Conservation (phyloP, 2,888 invertebrate genomes). For the Tachina grossa region DNA sequence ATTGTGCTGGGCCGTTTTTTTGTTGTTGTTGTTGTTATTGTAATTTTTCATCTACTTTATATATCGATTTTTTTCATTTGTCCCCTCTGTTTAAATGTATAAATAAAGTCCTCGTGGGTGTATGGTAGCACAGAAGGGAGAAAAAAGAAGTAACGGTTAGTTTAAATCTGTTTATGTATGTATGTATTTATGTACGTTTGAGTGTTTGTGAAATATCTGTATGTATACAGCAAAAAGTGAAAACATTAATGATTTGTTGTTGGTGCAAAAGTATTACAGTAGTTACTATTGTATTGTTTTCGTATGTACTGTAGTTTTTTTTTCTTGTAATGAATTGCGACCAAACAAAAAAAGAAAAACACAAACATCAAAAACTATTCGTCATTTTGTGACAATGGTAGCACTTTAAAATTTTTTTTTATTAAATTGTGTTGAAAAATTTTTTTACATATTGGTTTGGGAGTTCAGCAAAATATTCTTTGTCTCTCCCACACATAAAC, state of each 20-base stretch:
- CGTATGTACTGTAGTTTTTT: not conserved
- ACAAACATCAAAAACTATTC: slow-evolving; percentile 1
- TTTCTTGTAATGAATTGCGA: not conserved
- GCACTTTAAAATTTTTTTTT: not conserved
- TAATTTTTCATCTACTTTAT: slow-evolving; percentile 48
- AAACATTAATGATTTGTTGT: slow-evolving; percentile 56
- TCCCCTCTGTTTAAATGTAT: slow-evolving; percentile 1
- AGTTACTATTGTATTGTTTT: slow-evolving; percentile 7
- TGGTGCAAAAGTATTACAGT: slow-evolving; percentile 1
- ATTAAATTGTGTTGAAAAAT: not conserved
- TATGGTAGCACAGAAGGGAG: slow-evolving; percentile 16
- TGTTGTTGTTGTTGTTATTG: slow-evolving; percentile 18
- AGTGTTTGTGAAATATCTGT: slow-evolving; percentile 17
- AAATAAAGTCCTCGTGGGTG: slow-evolving; percentile 27
- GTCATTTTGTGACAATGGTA: not conserved
- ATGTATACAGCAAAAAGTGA: slow-evolving; percentile 48
- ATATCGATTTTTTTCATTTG: slow-evolving; percentile 51
- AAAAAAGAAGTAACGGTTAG: not conserved
- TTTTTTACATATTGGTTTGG: slow-evolving; percentile 11
- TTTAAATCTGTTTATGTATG: not conserved
- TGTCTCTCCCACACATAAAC: slow-evolving; percentile 9
- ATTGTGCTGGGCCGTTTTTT: slow-evolving; percentile 27
- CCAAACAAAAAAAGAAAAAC: not conserved
- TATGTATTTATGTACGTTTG: not conserved
- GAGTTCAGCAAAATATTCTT: slow-evolving; percentile 30